phyloP scores from a whole-genome alignment of 1,140 invertebrate species.

The Anadara kagoshimensis region DNA sequence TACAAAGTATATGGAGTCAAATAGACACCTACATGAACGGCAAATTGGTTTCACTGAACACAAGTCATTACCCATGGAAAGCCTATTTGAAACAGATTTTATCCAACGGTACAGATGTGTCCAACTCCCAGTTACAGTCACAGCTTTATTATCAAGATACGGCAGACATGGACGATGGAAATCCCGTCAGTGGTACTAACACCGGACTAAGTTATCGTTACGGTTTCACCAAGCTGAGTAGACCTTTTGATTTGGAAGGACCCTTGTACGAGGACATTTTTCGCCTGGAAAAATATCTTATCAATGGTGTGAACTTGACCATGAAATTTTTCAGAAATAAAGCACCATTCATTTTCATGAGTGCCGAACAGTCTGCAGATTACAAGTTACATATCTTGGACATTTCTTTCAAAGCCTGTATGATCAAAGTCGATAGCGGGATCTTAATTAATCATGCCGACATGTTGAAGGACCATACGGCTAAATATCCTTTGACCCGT shows the following conservation, averaged over 20 bases:
- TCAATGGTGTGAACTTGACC: conserved; percentile 20
- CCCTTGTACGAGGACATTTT: conserved; percentile 17
- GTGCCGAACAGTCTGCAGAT: background rate
- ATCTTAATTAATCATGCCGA: conserved; percentile 27
- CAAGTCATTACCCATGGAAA: conserved; percentile 36
- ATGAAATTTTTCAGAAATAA: conserved; percentile 8
- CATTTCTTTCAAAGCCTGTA: conserved; percentile 18
- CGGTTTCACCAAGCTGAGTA: conserved; percentile 9
- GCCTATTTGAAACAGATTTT: conserved; percentile 28
- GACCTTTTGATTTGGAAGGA: conserved; percentile 21
- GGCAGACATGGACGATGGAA: conserved; percentile 12
- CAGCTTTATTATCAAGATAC: conserved; percentile 18
- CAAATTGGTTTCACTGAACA: conserved; percentile 34
- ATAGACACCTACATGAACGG: conserved; percentile 38
- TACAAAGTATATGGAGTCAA: conserved; percentile 33
- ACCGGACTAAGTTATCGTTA: conserved; percentile 9
- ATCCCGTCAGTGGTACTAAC: conserved; percentile 16
- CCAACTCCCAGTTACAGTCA: conserved; percentile 7
- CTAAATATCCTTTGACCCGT: conserved; percentile 26
- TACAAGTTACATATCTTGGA: conserved; percentile 27
- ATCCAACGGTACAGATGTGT: conserved; percentile 9
- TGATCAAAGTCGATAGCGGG: conserved; percentile 14
- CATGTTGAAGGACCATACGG: conserved; percentile 16
- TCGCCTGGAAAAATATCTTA: conserved; percentile 18
- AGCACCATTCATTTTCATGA: conserved; percentile 25